Conservation (phyloP, 2,888 invertebrate species). For the Hesperia comma region DNA sequence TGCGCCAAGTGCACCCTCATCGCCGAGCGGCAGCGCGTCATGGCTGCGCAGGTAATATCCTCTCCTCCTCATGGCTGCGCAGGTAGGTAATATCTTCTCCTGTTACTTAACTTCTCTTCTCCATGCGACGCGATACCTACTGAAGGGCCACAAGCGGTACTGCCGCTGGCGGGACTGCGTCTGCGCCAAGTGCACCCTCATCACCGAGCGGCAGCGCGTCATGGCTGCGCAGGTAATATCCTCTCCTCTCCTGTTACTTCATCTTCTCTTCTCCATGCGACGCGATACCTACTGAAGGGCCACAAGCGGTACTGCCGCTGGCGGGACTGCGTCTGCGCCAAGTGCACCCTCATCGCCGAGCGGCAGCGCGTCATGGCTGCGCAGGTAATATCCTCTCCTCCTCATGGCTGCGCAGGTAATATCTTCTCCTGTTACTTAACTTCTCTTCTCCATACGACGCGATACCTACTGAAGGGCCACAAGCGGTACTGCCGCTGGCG, state of each 20-base stretch:
- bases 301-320: conserved; percentile 98
- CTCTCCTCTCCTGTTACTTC: too few relatives aligned
- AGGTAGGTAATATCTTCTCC: conserved; percentile 82
- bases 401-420: too few relatives aligned
- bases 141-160: conserved; percentile 97
- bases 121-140: too few relatives aligned
- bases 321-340: conserved; percentile 98
- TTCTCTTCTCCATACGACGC: too few relatives aligned
- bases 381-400: conserved; percentile 83
- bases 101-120: too few relatives aligned
- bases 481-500: conserved; percentile 98
- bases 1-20: conserved; percentile 99
- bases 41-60: conserved; percentile 94
- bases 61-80: conserved; percentile 91
- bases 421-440: too few relatives aligned
- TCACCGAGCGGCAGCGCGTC: conserved; percentile 98
- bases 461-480: conserved; percentile 97
- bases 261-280: too few relatives aligned
- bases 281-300: too few relatives aligned
- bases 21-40: conserved; percentile 98
- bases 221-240: conserved; percentile 97
- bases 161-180: conserved; percentile 99
- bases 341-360: conserved; percentile 99
- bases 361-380: conserved; percentile 99
- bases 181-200: conserved; percentile 98